phyloP scores from a whole-genome alignment of 2,888 invertebrate genomes.

The Dichetophora obliterata region DNA sequence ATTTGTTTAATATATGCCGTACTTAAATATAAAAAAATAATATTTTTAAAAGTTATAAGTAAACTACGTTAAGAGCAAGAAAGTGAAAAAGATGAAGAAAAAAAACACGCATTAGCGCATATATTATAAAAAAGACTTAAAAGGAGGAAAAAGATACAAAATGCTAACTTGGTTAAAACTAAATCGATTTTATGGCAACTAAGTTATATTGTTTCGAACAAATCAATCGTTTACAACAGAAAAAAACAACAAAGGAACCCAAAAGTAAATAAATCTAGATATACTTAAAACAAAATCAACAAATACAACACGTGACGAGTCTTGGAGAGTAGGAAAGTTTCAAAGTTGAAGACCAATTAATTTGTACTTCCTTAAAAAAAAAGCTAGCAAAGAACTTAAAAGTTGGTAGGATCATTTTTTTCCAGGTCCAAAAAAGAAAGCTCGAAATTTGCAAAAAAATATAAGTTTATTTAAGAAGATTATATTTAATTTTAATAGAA shows the following conservation, averaged over 20 bases:
- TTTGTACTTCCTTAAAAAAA: not conserved
- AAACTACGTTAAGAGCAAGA: not conserved
- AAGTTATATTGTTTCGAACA: not conserved
- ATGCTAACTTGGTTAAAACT: not conserved
- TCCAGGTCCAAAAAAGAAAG: slow-evolving; percentile 11
- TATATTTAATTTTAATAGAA: slow-evolving; percentile 38
- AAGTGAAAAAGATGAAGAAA: not conserved
- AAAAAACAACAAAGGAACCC: not conserved
- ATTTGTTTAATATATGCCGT: too few species aligned
- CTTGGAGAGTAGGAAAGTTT: not conserved
- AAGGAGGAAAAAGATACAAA: not conserved
- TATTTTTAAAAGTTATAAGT: not conserved
- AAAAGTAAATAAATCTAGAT: not conserved
- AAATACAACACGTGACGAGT: slow-evolving; percentile 25
- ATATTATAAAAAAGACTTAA: too few species aligned
- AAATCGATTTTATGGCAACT: not conserved
- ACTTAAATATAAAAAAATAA: not conserved
- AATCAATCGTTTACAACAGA: not conserved
- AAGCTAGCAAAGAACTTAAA: not conserved
- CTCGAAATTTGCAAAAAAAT: slow-evolving; percentile 20
- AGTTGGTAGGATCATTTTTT: not conserved
- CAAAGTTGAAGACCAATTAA: not conserved
- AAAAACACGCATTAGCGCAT: too few species aligned
- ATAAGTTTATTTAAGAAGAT: slow-evolving; percentile 36
- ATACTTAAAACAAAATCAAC: not conserved